Conservation (phyloP, 2,888 invertebrate genomes). For the Aelia acuminata region DNA sequence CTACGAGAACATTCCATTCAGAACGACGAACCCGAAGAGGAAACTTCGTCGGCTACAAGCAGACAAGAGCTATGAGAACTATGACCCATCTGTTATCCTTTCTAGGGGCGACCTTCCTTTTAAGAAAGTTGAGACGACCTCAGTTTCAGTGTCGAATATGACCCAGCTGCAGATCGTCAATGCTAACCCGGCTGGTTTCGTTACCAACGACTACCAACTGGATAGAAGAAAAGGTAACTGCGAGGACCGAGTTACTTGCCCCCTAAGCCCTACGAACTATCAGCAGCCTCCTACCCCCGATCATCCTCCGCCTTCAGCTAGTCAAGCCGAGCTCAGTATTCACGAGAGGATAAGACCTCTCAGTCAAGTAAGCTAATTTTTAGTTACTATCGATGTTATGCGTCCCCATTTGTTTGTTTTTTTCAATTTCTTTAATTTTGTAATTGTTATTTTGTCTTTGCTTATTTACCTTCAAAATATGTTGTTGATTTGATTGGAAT, state of each 20-base stretch:
- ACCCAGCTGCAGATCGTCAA: slow-evolving; percentile 66
- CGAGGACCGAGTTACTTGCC: slow-evolving; percentile 70
- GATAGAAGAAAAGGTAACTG: slow-evolving; percentile 67
- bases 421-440: background rate
- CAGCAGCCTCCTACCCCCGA: slow-evolving; percentile 94
- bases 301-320: slow-evolving; percentile 92
- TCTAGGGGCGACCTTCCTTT: slow-evolving; percentile 67
- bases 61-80: slow-evolving; percentile 75
- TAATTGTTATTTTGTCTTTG: background rate
- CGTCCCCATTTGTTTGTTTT: background rate
- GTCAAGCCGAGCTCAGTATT: slow-evolving; percentile 89
- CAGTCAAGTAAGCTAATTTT: slow-evolving; percentile 83
- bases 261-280: slow-evolving; percentile 90
- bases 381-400: background rate
- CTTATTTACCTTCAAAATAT: background rate
- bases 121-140: slow-evolving; percentile 67
- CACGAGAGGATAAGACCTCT: slow-evolving; percentile 90
- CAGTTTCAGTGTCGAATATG: slow-evolving; percentile 65
- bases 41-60: slow-evolving; percentile 76
- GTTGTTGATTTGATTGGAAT: background rate
- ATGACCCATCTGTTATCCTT: slow-evolving; percentile 70
- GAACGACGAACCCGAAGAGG: slow-evolving; percentile 80
- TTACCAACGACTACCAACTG: slow-evolving; percentile 72
- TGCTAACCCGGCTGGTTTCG: slow-evolving; percentile 66
- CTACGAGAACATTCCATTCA: slow-evolving; percentile 80